Base-by-base conservation (phyloP, 2,888 invertebrate species). In the Aleiodes alternator region DNA sequence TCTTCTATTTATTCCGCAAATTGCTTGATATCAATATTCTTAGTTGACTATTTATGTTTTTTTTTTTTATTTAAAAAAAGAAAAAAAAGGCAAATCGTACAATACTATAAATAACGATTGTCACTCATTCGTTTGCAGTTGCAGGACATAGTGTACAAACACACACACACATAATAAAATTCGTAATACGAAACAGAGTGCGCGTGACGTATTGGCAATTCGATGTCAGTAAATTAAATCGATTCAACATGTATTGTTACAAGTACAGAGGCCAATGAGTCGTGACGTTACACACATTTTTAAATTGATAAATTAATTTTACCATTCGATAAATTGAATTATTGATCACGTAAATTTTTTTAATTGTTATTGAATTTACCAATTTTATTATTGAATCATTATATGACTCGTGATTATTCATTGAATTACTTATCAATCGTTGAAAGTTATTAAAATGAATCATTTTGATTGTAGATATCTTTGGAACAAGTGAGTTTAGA, bases 301-400 rank as follows among this genome's bases (percentile, higher is more conserved):
- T 5, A 51, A 23, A 51, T n/a, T 31, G 51, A 68, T 51, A 53
- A 51, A 68, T 68, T 31, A 43, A 43, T 64, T 23, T 14, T 7
- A 64, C 16, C 23, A 16, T 16, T 64, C 8, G 23, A 50, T 68
- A 51, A 34, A 53, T 50, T 51, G 51, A 31, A 34, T 43, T 68
- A 68, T 68, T 68, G 51, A 68, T 68, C 68, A 68, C 68, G 68
- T 68, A 68, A 29, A 51, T 50, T 68, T 31, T 51, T 31, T 8
- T 14, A 51, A 51, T 8, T 68, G 31, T 68, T 68, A 68, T 68
- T 31, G 6, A 3, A 68, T 51, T 68, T n/a, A n/a, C 53, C 4
- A 53, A 53, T 31, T 31, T 50, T 31, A 5, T 53, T 68, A 64
- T 64, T 48, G 12, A 48, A 16, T 1, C 3, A 23, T 16, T 43